Conservation (phyloP, 2,113 vertebrate genomes). For the Strigops habroptila region DNA sequence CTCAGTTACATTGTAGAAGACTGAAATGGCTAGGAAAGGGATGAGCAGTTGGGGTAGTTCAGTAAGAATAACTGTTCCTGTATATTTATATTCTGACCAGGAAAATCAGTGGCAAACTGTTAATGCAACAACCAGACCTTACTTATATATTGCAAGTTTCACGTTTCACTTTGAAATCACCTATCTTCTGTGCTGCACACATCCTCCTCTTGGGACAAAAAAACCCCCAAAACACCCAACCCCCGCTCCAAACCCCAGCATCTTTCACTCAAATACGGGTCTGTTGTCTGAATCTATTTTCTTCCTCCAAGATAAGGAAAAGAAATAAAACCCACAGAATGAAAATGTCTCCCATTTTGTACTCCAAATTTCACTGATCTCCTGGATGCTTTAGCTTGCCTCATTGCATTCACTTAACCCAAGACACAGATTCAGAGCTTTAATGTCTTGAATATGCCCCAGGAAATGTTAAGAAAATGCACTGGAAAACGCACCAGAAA, state of each 20-base stretch:
- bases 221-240: rapidly evolving
- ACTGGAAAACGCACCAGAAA: background rate
- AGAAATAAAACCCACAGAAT: background rate
- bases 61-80: background rate
- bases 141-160: background rate
- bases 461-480: background rate
- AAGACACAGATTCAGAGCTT: background rate
- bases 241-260: background rate
- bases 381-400: background rate
- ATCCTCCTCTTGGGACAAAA: background rate
- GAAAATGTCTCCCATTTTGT: background rate
- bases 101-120: background rate
- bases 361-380: background rate
- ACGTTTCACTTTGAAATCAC: background rate
- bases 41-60: background rate
- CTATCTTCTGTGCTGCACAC: background rate
- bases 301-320: background rate
- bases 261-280: background rate
- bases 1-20: background rate
- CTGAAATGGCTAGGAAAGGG: background rate
- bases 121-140: background rate
- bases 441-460: background rate
- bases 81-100: background rate
- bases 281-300: background rate
- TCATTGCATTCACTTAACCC: background rate